Percentiles rank a stretch among this genome's conserved stretches.
Conservation (phyloP, 2,113 vertebrate species). For the Channa argus region DNA sequence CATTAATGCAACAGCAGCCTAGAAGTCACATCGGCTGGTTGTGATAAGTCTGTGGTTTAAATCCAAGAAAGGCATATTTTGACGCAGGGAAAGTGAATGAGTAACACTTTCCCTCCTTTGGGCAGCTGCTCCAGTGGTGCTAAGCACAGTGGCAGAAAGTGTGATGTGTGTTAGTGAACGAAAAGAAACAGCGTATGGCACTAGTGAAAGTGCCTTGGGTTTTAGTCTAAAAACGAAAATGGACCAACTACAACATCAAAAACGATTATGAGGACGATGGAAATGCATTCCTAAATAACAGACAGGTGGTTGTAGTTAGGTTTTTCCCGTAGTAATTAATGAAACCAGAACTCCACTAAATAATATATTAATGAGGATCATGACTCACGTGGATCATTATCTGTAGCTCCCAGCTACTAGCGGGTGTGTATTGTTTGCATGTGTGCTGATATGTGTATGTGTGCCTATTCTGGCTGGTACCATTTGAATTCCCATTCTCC, state of each 20-base stretch:
- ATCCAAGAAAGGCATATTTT: slow-evolving; percentile 46
- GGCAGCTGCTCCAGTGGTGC: slow-evolving; percentile 51
- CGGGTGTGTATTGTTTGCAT: slow-evolving; percentile 7
- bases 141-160: slow-evolving; percentile 44
- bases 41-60: slow-evolving; percentile 40
- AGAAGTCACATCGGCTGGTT: slow-evolving; percentile 26
- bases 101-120: slow-evolving; percentile 67
- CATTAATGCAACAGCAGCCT: slow-evolving; percentile 11
- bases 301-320: slow-evolving; percentile 5
- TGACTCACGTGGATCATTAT: slow-evolving; percentile 63
- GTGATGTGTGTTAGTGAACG: slow-evolving; percentile 51
- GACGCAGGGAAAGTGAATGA: slow-evolving; percentile 49
- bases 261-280: slow-evolving; percentile 27
- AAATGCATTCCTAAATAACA: neutral
- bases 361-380: slow-evolving; percentile 78
- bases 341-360: slow-evolving; percentile 48
- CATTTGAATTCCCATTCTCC: slow-evolving; percentile 72
- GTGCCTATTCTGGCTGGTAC: slow-evolving; percentile 63
- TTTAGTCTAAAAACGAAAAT: slow-evolving; percentile 42
- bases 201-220: slow-evolving; percentile 26
- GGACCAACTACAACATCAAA: slow-evolving; percentile 5
- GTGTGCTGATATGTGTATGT: slow-evolving; percentile 23
- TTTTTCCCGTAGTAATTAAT: slow-evolving; percentile 22
- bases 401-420: slow-evolving; percentile 67
- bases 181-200: slow-evolving; percentile 64